Percentiles rank a stretch among this genome's conserved stretches.
Evolutionary conservation across 30 jellyfish, hydroid and myxozoan species (phyloP).

Genomic region (Cassiopea andromeda): DNA sequence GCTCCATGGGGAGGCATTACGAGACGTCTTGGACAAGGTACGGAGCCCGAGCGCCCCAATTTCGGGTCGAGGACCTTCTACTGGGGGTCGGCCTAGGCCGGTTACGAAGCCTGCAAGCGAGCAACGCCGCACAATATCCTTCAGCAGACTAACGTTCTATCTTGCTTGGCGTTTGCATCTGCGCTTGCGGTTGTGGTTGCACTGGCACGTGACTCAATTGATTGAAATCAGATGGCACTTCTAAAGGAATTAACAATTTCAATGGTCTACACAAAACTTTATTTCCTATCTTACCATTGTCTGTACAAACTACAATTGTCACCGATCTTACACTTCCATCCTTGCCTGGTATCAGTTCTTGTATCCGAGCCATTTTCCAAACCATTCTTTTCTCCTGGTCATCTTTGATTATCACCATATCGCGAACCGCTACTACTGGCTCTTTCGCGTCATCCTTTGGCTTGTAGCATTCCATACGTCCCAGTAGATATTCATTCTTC

Average conservation of each 20-base stretch:
- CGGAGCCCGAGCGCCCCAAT: too few relatives aligned
- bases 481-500: not conserved
- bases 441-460: constrained; percentile 31
- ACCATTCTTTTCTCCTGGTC: constrained; percentile 52
- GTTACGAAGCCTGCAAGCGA: too few relatives aligned
- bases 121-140: too few relatives aligned
- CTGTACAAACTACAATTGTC: constrained; percentile 15
- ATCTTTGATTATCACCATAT: not conserved
- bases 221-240: constrained; percentile 28
- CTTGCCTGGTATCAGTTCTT: too few relatives aligned
- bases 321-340: constrained; percentile 65
- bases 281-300: constrained; percentile 56
- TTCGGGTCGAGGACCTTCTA: too few relatives aligned
- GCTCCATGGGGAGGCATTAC: too few relatives aligned
- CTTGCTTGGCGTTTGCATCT: too few relatives aligned
- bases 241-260: not conserved
- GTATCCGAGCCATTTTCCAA: constrained; percentile 18
- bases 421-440: constrained; percentile 57
- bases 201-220: not conserved
- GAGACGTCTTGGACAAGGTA: too few relatives aligned
- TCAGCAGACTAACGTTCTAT: too few relatives aligned
- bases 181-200: constrained; percentile 25
- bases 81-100: too few relatives aligned
- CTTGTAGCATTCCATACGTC: constrained; percentile 63
- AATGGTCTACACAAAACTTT: constrained; percentile 64